phyloP scores from a whole-genome alignment of 1,140 invertebrate genomes.

The Galleria mellonella region DNA sequence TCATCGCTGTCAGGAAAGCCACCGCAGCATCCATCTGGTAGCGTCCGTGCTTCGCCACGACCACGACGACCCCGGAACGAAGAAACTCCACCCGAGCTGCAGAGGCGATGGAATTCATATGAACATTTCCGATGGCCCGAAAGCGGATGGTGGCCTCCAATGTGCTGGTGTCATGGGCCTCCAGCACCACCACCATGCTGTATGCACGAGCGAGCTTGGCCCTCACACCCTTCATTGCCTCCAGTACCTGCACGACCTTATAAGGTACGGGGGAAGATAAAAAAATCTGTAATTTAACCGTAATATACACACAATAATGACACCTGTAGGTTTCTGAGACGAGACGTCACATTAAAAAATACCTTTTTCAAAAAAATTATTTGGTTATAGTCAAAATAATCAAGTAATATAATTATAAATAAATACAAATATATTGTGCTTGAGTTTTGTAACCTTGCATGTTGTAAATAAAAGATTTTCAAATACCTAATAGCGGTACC shows the following conservation, averaged over 20 bases:
- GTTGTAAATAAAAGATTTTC: too few relatives aligned
- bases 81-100: conserved; percentile 50
- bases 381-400: too few relatives aligned
- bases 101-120: conserved; percentile 68
- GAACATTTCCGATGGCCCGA: conserved; percentile 69
- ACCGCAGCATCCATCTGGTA: conserved; percentile 49
- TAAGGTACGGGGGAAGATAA: conserved; percentile 41
- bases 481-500: too few relatives aligned
- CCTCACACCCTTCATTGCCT: conserved; percentile 55
- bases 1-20: conserved; percentile 72
- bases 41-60: conserved; percentile 58
- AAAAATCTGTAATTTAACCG: too few relatives aligned
- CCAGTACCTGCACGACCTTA: conserved; percentile 36
- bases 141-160: conserved; percentile 78
- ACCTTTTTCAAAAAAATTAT: too few relatives aligned
- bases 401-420: too few relatives aligned
- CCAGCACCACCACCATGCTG: conserved; percentile 54
- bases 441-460: too few relatives aligned
- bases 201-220: conserved; percentile 60
- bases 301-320: too few relatives aligned
- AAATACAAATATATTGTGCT: too few relatives aligned
- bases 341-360: too few relatives aligned
- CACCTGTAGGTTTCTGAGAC: too few relatives aligned
- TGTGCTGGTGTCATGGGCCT: conserved; percentile 65
- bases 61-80: conserved; percentile 47